Base-by-base conservation (phyloP, 2,797 vertebrate genomes). In the Liparis tanakae region DNA sequence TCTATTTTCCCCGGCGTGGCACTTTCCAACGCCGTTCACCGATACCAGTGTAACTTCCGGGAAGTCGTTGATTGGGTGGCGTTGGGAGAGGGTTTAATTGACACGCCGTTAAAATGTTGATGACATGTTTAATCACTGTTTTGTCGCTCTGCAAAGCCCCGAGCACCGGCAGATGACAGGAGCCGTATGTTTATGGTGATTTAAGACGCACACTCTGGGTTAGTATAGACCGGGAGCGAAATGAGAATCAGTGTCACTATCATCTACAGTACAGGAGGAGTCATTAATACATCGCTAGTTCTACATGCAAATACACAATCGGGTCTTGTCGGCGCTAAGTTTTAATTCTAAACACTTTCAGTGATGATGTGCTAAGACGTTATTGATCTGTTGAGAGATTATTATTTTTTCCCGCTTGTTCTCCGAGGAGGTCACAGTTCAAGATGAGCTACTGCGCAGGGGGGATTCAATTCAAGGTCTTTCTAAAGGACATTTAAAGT, bases 91-190 rank as follows among this genome's bases (percentile, higher is more conserved):
- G 39, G 43, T 82, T 80, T 87, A 84, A 82, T 65, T 78, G 84
- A 81, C 84, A 73, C 67, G 15, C 37, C 71, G 73, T 83, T 85
- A 75, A 82, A 88, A 80, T 82, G 75, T 65, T 79, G 80, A 76
- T 73, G 81, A 67, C 67, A 63, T 82, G 78, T 90, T 92, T 86
- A 89, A 91, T 91, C 84, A 90, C 83, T 62, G 67, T 76, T 87
- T 76, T 72, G 72, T 88, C 66, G 7, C 81, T 48, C 36, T 67
- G 83, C 39, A 17, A 53, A 6, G 72, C 70, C 74, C 81, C 5
- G 61, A 76, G 78, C 74, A 39, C 70, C 69, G 77, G 77, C 79
- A 71, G 81, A 79, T 83, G 86, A 91, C 82, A 65, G 68, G 58
- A 82, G 79, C 87, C 87, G 90, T 86, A 88, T 91, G 90, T 83